phyloP scores from a whole-genome alignment of 2,113 vertebrate species.

The Datnioides undecimradiatus region DNA sequence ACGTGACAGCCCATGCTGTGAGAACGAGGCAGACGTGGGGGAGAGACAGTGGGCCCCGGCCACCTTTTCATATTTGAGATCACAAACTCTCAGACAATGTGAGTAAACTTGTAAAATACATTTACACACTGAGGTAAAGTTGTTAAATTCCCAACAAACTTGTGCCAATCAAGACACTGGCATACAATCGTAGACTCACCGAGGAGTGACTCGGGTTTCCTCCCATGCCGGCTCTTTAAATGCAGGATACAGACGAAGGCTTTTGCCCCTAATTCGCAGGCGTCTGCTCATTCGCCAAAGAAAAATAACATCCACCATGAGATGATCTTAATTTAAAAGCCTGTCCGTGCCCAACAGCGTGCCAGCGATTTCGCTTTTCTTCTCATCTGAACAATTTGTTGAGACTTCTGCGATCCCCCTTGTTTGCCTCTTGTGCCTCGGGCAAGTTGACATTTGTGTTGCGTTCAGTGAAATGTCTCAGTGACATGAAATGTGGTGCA shows the following conservation, averaged over 20 bases:
- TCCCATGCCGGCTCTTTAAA: slow-evolving; percentile 20
- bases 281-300: not conserved
- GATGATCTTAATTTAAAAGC: slow-evolving; percentile 4
- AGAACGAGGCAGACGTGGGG: slow-evolving; percentile 47
- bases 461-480: not conserved
- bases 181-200: slow-evolving; percentile 19
- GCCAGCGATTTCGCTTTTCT: slow-evolving; percentile 1
- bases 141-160: slow-evolving; percentile 63
- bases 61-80: slow-evolving; percentile 61
- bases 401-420: not conserved
- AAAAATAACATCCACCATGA: slow-evolving; percentile 21
- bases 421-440: not conserved
- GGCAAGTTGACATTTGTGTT: not conserved
- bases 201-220: slow-evolving; percentile 34
- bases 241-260: not conserved
- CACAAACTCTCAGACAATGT: slow-evolving; percentile 65
- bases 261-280: not conserved
- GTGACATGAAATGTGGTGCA: not conserved
- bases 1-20: slow-evolving; percentile 45
- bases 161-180: slow-evolving; percentile 61
- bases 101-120: slow-evolving; percentile 70
- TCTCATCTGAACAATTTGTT: no score
- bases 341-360: not conserved
- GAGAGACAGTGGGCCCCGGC: slow-evolving; percentile 25
- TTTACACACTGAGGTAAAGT: slow-evolving; percentile 67